Evolutionary conservation across 2,888 invertebrate genomes (phyloP).

Genomic region (Nemotelus pantherinus): DNA sequence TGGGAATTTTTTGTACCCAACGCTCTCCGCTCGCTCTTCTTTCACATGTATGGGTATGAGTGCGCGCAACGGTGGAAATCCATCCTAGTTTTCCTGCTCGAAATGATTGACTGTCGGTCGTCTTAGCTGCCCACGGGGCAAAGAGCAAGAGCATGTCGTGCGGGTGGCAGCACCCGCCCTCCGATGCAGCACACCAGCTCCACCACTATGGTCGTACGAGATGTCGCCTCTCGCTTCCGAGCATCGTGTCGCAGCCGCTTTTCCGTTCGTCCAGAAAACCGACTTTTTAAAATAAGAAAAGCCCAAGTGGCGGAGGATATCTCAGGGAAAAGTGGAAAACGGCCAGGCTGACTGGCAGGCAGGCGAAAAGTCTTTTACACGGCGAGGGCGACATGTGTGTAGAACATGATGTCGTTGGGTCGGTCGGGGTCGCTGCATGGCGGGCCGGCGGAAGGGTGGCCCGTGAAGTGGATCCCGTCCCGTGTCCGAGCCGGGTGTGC

Average conservation of each 20-base stretch:
- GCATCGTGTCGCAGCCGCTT: slow-evolving; percentile 15
- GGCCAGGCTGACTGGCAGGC: background rate
- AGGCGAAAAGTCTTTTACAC: slow-evolving; percentile 16
- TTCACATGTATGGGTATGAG: background rate
- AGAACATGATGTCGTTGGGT: slow-evolving; percentile 12
- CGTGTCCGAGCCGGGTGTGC: slow-evolving; percentile 2
- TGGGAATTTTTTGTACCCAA: slow-evolving; percentile 20
- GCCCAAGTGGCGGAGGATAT: background rate
- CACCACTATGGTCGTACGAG: slow-evolving; percentile 3
- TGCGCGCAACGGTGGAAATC: background rate
- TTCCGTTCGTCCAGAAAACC: slow-evolving; percentile 31
- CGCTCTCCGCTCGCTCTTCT: background rate
- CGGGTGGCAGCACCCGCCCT: slow-evolving; percentile 39
- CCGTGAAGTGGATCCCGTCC: slow-evolving; percentile 2
- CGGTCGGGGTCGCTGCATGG: slow-evolving; percentile 1
- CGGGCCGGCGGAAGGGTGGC: slow-evolving; percentile 26
- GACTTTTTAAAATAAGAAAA: slow-evolving; percentile 35
- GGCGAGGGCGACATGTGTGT: slow-evolving; percentile 20
- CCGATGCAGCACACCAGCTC: slow-evolving; percentile 13
- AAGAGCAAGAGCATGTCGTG: slow-evolving; percentile 19
- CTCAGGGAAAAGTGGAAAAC: slow-evolving; percentile 1
- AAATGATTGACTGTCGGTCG: slow-evolving; percentile 32
- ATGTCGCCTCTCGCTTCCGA: slow-evolving; percentile 16
- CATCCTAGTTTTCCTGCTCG: slow-evolving; percentile 12
- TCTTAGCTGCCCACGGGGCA: background rate